Conservation (phyloP, 2,888 invertebrate genomes). For the Acrobasis consociella region DNA sequence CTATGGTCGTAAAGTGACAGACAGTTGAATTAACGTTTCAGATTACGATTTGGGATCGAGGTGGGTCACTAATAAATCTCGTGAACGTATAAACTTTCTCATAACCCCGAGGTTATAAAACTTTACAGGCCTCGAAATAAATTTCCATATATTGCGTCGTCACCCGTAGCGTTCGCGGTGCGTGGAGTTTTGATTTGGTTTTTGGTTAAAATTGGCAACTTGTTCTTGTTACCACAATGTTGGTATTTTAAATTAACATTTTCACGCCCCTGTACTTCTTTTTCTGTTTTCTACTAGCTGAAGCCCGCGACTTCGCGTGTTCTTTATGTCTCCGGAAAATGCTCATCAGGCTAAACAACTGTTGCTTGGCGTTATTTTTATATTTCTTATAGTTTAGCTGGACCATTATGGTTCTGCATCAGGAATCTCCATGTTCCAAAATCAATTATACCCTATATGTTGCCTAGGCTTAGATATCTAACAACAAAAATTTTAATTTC, state of each 20-base stretch:
- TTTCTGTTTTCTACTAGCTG: too few relatives aligned
- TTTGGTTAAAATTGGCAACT: neutral
- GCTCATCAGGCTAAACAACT: too few relatives aligned
- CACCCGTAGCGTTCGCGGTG: neutral
- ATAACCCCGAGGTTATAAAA: slow-evolving; percentile 54
- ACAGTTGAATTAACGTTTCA: slow-evolving; percentile 61
- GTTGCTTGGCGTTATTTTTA: too few relatives aligned
- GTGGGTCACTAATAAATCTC: slow-evolving; percentile 62
- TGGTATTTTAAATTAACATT: neutral
- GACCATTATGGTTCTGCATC: too few relatives aligned
- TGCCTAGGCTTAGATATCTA: too few relatives aligned
- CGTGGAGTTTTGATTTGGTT: neutral
- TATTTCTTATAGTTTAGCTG: too few relatives aligned
- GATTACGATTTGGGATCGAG: slow-evolving; percentile 57
- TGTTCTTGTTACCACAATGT: neutral
- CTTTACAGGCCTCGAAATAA: slow-evolving; percentile 55
- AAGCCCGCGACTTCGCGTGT: too few relatives aligned
- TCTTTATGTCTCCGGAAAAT: too few relatives aligned
- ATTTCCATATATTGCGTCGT: slow-evolving; percentile 49
- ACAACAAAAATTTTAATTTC: too few relatives aligned
- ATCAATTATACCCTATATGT: too few relatives aligned
- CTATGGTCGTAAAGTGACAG: slow-evolving; percentile 55
- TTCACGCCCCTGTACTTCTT: too few relatives aligned
- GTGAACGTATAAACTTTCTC: slow-evolving; percentile 46
- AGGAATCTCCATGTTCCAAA: too few relatives aligned